phyloP scores from a whole-genome alignment of 2,888 invertebrate genomes.

The Rhogogaster chlorosoma region DNA sequence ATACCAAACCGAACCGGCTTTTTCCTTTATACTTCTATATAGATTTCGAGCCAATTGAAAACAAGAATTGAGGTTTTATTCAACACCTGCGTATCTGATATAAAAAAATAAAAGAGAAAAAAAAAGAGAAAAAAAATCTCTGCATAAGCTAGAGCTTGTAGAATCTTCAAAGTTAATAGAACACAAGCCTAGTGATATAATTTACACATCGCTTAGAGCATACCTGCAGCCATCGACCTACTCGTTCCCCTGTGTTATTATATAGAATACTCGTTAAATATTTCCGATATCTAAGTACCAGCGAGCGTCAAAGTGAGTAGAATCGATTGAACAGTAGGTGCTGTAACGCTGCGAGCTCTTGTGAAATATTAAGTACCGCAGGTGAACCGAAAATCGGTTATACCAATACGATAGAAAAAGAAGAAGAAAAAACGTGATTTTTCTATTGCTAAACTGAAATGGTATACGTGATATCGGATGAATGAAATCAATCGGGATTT shows the following conservation, averaged over 20 bases:
- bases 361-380: neutral
- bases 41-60: constrained; percentile 22
- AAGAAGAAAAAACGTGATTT: too few species aligned
- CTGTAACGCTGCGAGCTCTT: neutral
- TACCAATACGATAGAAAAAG: neutral
- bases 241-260: neutral
- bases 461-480: neutral
- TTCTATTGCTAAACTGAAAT: too few species aligned
- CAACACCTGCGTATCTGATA: neutral
- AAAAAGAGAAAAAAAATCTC: neutral
- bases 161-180: neutral
- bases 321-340: constrained; percentile 8
- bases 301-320: neutral
- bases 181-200: neutral
- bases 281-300: neutral
- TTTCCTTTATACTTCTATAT: neutral
- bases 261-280: constrained; percentile 16
- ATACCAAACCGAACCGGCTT: constrained; percentile 4
- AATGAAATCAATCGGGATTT: neutral
- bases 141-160: neutral
- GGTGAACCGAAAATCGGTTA: neutral
- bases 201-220: neutral
- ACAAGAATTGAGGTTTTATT: constrained; percentile 16
- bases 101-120: neutral
- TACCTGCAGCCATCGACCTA: neutral